Evolutionary conservation across 2,888 invertebrate genomes (phyloP).

Genomic region (Drosophila histrio): DNA sequence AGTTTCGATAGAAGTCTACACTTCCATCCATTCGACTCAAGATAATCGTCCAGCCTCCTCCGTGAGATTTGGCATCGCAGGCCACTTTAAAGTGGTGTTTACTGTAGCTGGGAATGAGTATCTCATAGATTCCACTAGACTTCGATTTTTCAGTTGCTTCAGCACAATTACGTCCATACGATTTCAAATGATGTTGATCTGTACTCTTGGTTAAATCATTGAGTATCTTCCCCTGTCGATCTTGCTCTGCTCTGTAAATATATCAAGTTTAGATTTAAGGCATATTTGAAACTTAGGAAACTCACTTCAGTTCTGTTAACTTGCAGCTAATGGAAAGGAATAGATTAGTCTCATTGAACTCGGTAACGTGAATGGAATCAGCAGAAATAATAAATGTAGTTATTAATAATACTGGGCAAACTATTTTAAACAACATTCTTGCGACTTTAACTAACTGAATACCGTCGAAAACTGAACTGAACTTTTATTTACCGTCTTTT

Average conservation of each 20-base stretch:
- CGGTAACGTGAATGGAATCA: neutral
- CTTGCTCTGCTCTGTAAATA: neutral
- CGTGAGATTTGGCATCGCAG: neutral
- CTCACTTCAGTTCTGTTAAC: neutral
- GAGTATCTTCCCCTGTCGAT: neutral
- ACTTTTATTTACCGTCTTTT: too few relatives aligned
- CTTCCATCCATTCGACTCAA: slow-evolving; percentile 5
- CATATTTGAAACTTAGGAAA: neutral
- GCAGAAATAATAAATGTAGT: neutral
- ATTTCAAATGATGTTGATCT: neutral
- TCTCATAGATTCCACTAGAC: neutral
- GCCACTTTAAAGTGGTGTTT: neutral
- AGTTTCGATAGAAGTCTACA: neutral
- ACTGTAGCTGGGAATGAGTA: neutral
- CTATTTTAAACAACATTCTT: neutral
- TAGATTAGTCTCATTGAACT: neutral
- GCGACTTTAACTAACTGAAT: neutral
- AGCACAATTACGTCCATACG: neutral
- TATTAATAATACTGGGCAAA: neutral
- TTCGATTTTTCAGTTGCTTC: neutral
- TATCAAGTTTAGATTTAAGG: neutral
- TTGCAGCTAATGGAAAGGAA: neutral
- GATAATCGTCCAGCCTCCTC: neutral
- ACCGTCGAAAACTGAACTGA: neutral
- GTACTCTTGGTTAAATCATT: neutral